Evolutionary conservation across 2,113 vertebrate genomes (phyloP), one percentile per base, ranked within the genome.

Genomic region (Myotis davidii): DNA sequence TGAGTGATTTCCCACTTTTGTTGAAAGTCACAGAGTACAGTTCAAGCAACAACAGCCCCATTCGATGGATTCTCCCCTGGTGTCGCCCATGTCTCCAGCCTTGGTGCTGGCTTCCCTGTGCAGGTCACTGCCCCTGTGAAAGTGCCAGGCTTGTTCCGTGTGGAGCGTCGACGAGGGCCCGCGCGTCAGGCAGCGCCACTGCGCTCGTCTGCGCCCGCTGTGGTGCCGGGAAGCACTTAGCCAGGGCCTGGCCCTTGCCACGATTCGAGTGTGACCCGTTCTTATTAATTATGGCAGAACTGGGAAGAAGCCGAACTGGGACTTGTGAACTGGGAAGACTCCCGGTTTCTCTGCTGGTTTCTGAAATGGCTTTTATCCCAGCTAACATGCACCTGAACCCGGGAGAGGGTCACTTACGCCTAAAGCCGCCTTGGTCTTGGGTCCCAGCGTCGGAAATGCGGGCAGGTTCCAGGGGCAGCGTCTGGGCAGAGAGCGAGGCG

Each of bases 331-430:
- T 2, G 52, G 25, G 29, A 54, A 29, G 27, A 50, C 54, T 16
- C 10, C 32, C 20, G 67, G 23, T 27, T 39, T n/a, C n/a, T 45
- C 27, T 5, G 9, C 11, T 6, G 18, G 5, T 52, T 54, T 74
- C 64, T 1, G 4, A 34, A 42, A 5, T 20, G 3, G 13, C 9
- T 64, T 11, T 69, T 29, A 2, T 13, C 23, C 1, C 5, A 7
- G 11, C 1, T 39, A 2, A 0, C 16, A 3, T 0, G 0, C 23
- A 50, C 12, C 61, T 9, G 0, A 16, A 21, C 6, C 25, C 0
- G 1, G 32, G 23, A 37, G 86, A 13, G 54, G 27, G 0, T 14
- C 1, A 0, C 8, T 25, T 8, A 34, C 29, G 10, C 18, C 50
- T 11, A 0, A 0, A 5, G 54, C 48, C 0, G 0, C 14, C 39